A percentile compares a stretch with the other conserved stretches of the same genome.
Conservation (phyloP, 2,888 invertebrate genomes). For the Ophion slaviceki region DNA sequence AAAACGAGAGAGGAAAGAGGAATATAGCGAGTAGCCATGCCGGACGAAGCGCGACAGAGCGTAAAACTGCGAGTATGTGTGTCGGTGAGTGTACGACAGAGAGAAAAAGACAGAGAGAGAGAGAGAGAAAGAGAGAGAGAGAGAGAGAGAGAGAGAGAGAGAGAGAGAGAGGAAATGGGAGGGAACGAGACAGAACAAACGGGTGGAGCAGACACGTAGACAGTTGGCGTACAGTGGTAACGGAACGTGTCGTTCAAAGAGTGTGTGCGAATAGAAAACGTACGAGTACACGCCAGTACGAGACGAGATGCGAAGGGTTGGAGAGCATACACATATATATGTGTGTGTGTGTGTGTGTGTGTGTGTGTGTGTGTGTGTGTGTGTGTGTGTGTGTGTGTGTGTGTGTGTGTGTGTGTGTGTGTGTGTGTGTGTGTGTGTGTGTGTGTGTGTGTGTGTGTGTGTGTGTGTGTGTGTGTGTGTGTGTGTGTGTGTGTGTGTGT, state of each 20-base stretch:
- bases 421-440: no score
- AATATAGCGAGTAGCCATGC: slow-evolving; percentile 48
- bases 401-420: no score
- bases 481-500: neutral
- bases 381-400: no score
- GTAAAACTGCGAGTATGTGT: slow-evolving; percentile 27
- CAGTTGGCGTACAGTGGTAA: slow-evolving; percentile 20
- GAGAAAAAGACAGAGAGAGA: neutral
- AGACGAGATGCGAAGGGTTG: neutral
- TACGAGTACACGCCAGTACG: neutral
- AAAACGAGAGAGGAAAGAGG: slow-evolving; percentile 44
- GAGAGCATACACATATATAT: neutral
- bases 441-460: no score
- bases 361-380: no score
- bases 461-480: no score
- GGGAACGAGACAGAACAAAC: slow-evolving; percentile 22
- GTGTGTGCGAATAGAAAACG: slow-evolving; percentile 52
- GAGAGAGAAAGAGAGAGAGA: neutral
- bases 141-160: slow-evolving; percentile 9
- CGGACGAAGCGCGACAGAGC: slow-evolving; percentile 59
- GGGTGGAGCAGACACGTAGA: slow-evolving; percentile 22
- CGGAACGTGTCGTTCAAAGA: slow-evolving; percentile 31
- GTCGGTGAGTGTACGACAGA: neutral
- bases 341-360: no score
- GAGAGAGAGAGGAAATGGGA: slow-evolving; percentile 1